Evolutionary conservation across 2,113 vertebrate species (phyloP).

Genomic region (Malurus cyaneus): DNA sequence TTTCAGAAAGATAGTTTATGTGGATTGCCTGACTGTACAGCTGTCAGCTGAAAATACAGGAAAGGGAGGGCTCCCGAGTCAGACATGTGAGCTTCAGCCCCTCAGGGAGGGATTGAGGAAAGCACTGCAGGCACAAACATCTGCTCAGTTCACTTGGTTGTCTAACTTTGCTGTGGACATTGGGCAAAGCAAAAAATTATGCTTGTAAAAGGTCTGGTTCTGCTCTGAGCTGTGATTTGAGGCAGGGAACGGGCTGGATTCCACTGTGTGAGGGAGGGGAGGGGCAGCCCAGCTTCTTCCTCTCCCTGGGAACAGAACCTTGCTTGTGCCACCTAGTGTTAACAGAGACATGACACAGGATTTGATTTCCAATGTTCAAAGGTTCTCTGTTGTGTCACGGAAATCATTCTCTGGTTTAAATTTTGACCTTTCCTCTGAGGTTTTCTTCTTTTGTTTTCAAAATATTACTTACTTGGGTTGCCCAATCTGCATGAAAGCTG

Average conservation of each 20-base stretch:
- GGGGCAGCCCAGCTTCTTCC: neutral
- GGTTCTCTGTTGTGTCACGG: neutral
- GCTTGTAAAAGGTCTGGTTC: neutral
- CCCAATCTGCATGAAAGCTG: neutral
- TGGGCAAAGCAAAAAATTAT: neutral
- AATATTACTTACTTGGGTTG: neutral
- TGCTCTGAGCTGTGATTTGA: neutral
- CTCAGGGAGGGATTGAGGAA: neutral
- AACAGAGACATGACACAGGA: neutral
- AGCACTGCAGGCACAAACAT: neutral
- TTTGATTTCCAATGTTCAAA: neutral
- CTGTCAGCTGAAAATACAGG: neutral
- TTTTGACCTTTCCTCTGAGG: neutral
- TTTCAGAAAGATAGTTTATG: neutral
- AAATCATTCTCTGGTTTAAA: neutral
- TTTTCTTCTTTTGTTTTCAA: neutral
- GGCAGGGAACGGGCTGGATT: neutral
- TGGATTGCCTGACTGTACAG: neutral
- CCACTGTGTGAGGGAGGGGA: neutral
- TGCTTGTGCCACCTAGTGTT: conserved; percentile 37
- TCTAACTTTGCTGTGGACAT: neutral
- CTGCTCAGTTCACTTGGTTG: neutral
- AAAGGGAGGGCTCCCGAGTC: neutral
- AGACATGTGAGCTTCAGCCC: neutral
- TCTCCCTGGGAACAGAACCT: neutral